Base-by-base conservation (phyloP, 2,797 vertebrate species). In the Arnoldichthys spilopterus region DNA sequence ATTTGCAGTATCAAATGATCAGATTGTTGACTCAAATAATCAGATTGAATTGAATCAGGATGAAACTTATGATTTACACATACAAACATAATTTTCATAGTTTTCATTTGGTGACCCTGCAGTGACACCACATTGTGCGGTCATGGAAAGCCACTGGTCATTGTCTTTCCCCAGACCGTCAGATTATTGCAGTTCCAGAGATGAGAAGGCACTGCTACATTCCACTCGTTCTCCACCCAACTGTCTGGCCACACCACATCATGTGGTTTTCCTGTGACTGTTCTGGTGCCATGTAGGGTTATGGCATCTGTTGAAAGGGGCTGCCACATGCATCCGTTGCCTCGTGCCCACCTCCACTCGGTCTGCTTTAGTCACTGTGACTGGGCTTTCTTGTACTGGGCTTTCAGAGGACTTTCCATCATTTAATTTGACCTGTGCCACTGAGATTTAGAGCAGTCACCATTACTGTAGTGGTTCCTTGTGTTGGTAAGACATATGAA, bases 141-240 rank as follows among this genome's bases (percentile, higher is more conserved):
- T 71, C 72, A 32, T 59, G 75, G 74, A 70, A 69, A 81, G 67
- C 43, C 32, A 30, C 30, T 77, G 34, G 30, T 67, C 68, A 67
- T 72, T 26, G 49, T 71, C 34, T 22, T 58, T 72, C 6, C 2
- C 24, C 59, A 76, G 49, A 49, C 58, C 45, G 8, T 70, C 28
- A 0, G 43, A 22, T 72, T 66, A 81, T 76, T 76, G 40, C 32
- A 64, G 47, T 76, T 18, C 28, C 77, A 24, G 64, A 73, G 71
- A 83, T 88, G 86, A 85, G 84, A 74, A 61, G 74, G 76, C 82
- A 72, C 69, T 74, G 78, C 76, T 82, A 82, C 84, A 77, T 83
- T 82, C 77, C 80, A 53, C 43, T 54, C 64, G 72, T 74, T 61
- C 54, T 74, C 63, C 59, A 76, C 24, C 67, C 73, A 43, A 72